A percentile compares a stretch with the other conserved stretches of the same genome.
Conservation (phyloP, 2,113 vertebrate genomes). For the Chloropsis cyanopogon region DNA sequence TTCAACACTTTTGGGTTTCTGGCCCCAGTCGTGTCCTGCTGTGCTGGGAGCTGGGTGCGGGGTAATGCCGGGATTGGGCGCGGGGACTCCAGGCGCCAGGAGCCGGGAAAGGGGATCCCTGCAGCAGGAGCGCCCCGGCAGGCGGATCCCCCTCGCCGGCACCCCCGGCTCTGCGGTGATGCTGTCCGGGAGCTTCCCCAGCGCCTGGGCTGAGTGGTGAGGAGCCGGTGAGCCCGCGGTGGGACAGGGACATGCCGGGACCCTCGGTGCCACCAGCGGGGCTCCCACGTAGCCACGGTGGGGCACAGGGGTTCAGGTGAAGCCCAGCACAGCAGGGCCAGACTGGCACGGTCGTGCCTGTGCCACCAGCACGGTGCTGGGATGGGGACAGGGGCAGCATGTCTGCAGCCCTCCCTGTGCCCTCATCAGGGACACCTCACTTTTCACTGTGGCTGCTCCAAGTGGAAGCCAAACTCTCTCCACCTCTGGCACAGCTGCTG, state of each 20-base stretch:
- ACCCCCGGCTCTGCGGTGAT: rapidly evolving
- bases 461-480: background rate
- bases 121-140: rapidly evolving
- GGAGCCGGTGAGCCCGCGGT: rapidly evolving
- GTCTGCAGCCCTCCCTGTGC: background rate
- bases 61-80: rapidly evolving
- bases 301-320: rapidly evolving
- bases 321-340: rapidly evolving
- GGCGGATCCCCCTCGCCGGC: rapidly evolving
- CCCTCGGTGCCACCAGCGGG: rapidly evolving
- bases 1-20: background rate
- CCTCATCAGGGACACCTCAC: background rate
- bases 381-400: background rate
- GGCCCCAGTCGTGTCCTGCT: rapidly evolving
- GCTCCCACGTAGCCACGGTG: rapidly evolving
- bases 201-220: rapidly evolving
- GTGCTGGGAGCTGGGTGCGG: background rate
- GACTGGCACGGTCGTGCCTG: rapidly evolving
- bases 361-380: background rate
- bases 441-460: background rate
- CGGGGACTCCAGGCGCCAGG: rapidly evolving
- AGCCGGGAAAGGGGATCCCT: background rate
- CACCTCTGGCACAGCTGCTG: background rate
- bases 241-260: rapidly evolving
- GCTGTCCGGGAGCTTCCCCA: background rate